Conservation (phyloP, 1,140 invertebrate genomes). For the Listronotus oregonensis region DNA sequence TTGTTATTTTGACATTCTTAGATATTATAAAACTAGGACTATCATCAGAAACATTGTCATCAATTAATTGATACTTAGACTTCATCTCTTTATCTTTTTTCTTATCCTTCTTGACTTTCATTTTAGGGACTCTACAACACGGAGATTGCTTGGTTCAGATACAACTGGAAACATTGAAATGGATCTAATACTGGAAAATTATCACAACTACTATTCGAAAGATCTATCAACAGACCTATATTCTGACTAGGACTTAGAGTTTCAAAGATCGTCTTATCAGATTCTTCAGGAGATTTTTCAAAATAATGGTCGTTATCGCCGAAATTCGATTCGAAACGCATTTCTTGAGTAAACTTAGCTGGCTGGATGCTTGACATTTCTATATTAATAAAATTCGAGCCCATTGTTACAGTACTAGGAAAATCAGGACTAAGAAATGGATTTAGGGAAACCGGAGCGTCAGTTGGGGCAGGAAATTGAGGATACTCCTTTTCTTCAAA, state of each 20-base stretch:
- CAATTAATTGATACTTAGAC: slow-evolving; percentile 63
- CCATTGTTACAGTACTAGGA: slow-evolving; percentile 39
- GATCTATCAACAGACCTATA: slow-evolving; percentile 20
- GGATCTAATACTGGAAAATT: slow-evolving; percentile 7
- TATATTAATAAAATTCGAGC: slow-evolving; percentile 38
- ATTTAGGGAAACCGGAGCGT: slow-evolving; percentile 28
- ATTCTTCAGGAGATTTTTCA: slow-evolving; percentile 20
- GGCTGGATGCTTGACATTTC: not conserved
- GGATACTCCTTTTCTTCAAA: not conserved
- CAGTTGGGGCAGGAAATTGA: slow-evolving; percentile 2
- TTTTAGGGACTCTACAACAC: slow-evolving; percentile 11
- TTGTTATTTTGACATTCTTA: slow-evolving; percentile 42
- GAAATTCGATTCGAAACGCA: slow-evolving; percentile 34
- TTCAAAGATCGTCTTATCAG: slow-evolving; percentile 3
- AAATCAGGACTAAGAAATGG: slow-evolving; percentile 43
- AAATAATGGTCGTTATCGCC: slow-evolving; percentile 40
- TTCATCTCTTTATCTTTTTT: slow-evolving; percentile 57
- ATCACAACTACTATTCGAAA: slow-evolving; percentile 22
- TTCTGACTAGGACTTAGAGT: not conserved
- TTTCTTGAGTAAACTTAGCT: not conserved
- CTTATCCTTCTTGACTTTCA: slow-evolving; percentile 57
- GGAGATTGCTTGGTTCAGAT: not conserved
- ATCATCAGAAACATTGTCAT: slow-evolving; percentile 46
- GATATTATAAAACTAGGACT: slow-evolving; percentile 29
- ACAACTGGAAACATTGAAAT: slow-evolving; percentile 3